A percentile compares a stretch with the other conserved stretches of the same genome.
Conservation (phyloP, 2,797 vertebrate species). For the Morus bassanus region DNA sequence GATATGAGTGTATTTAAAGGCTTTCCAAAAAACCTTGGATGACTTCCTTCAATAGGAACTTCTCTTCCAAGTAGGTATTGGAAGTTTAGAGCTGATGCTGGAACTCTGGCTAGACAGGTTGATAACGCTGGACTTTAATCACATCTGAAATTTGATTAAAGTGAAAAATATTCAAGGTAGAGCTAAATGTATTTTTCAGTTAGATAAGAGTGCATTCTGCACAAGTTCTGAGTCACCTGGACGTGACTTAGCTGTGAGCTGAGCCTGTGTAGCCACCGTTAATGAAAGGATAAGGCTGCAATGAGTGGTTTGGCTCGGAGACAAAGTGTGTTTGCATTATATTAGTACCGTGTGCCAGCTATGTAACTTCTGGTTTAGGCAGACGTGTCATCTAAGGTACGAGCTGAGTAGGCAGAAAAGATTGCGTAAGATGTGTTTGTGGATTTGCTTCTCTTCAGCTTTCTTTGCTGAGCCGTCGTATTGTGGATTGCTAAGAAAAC, state of each 20-base stretch:
- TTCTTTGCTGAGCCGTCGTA: background rate
- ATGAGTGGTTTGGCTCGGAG: background rate
- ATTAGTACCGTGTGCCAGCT: background rate
- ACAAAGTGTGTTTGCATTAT: background rate
- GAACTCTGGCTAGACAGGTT: background rate
- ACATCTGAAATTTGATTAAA: background rate
- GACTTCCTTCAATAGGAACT: background rate
- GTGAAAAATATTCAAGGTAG: background rate
- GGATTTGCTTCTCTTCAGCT: background rate
- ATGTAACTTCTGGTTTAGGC: background rate
- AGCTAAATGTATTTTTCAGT: background rate
- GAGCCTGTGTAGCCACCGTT: background rate
- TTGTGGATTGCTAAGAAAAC: background rate
- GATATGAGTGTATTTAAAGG: background rate
- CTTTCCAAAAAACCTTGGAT: background rate
- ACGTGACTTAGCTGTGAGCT: background rate
- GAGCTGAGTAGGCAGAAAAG: background rate
- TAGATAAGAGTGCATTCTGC: background rate
- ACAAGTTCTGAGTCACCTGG: background rate
- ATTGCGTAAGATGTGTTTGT: background rate
- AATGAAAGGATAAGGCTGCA: background rate
- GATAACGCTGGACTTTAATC: background rate
- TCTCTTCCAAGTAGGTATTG: background rate
- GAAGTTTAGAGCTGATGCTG: background rate
- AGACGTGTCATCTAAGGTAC: background rate